Conservation (phyloP, 1,140 invertebrate species). For the Musca domestica region DNA sequence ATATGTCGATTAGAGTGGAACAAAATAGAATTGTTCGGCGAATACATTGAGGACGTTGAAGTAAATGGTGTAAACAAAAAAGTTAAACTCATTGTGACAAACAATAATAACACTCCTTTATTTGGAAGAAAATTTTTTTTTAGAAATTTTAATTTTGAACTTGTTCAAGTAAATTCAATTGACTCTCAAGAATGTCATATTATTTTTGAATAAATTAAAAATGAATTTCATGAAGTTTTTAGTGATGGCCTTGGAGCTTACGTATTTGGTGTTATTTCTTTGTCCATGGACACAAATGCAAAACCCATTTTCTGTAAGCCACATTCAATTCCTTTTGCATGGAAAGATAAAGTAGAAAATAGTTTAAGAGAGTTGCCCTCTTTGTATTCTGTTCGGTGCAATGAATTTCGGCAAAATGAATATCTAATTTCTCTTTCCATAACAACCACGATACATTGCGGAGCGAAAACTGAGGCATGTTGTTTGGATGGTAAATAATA, state of each 20-base stretch:
- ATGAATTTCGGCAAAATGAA: not conserved
- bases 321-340: constrained; percentile 29
- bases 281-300: constrained; percentile 22
- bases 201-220: no score
- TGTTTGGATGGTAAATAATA: constrained; percentile 6
- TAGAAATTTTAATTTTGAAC: constrained; percentile 20
- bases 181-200: no score
- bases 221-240: no score
- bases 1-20: constrained; percentile 23
- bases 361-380: constrained; percentile 18
- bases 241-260: no score
- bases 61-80: no score
- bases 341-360: constrained; percentile 31
- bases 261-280: constrained; percentile 5
- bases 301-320: constrained; percentile 41
- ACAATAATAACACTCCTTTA: constrained; percentile 3
- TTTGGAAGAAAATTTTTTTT: constrained; percentile 23
- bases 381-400: not conserved
- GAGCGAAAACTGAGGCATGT: not conserved
- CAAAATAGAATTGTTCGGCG: constrained; percentile 21
- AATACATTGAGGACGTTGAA: no score
- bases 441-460: not conserved
- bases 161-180: no score
- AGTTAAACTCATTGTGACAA: no score
- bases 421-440: constrained; percentile 2